Percentiles rank a stretch among this genome's conserved stretches.
These are phyloP conservation scores for Microhierax caerulescens DNA, from an alignment of 2,797 vertebrate species.

Conservation along the genomic window DNA sequence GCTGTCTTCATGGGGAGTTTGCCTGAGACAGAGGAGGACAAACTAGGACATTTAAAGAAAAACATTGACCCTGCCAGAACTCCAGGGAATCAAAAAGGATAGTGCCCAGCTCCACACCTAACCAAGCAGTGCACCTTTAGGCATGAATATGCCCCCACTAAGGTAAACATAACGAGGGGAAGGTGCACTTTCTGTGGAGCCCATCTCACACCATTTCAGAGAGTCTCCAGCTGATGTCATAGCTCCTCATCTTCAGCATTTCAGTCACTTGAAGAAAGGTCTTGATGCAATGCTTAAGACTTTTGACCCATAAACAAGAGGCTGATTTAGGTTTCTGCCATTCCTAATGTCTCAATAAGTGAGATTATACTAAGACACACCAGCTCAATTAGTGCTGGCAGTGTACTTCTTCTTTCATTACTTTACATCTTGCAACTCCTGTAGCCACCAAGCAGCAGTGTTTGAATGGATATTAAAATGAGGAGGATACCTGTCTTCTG, in stretches of 20 bases:
- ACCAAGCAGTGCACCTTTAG: neutral
- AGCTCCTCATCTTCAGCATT: neutral
- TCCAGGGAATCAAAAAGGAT: neutral
- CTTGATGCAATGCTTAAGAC: neutral
- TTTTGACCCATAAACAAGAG: neutral
- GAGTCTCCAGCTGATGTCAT: neutral
- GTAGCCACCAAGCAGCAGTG: neutral
- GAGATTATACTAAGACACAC: neutral
- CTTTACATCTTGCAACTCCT: neutral
- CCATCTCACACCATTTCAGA: neutral
- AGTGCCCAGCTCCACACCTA: neutral
- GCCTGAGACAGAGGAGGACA: neutral
- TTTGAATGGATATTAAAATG: neutral
- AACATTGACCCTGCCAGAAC: neutral
- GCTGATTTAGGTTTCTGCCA: neutral
- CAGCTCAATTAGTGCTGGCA: neutral
- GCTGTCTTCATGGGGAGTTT: neutral
- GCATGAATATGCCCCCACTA: neutral
- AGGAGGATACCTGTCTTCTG: neutral
- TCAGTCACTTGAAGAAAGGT: neutral
- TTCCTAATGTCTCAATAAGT: neutral
- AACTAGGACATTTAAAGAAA: neutral
- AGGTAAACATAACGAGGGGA: neutral
- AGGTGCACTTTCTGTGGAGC: neutral
- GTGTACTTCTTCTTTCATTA: neutral